Base-by-base conservation (phyloP, 2,797 vertebrate genomes). In the Poeciliopsis paucimaculata region DNA sequence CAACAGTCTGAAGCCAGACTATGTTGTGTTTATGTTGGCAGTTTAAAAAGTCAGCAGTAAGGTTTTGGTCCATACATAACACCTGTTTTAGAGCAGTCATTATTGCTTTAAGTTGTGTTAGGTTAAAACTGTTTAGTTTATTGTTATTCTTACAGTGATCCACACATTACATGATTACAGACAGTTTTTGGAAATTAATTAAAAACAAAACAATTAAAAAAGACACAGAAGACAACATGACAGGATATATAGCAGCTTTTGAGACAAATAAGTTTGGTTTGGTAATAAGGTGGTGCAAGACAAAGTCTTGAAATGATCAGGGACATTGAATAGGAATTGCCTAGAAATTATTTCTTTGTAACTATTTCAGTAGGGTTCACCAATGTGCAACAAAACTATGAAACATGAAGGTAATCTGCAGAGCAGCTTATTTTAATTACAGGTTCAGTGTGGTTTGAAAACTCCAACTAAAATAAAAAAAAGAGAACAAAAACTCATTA, bases 1-100 rank as follows among this genome's bases (percentile, higher is more conserved):
- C 80, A 80, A 36, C 60, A 45, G 16, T 28, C 51, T 62, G 53
- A 71, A 77, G 60, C 64, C 66, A 73, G 66, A 73, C 16, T 80
- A 60, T 60, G 15, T 76, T 70, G 72, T 64, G 28, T 62, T 75
- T 76, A 57, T 55, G 47, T 20, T 66, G 47, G 66, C 72, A 72
- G 72, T 47, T 34, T 47, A 53, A 20, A 77, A 76, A 76, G 66
- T 74, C 64, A 60, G 45, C 49, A 70, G 39, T 71, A 64, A 49
- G 41, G 20, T 5, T 10, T 68, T 45, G 12, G 60, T 64, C 36
- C 28, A 41, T 3, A 23, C 57, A 66, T 0, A 45, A 60, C n/a
- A 18, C 4, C 53, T 46, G 16, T 47, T 10, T 62, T 72, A 46
- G 16, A 2, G 53, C 23, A 34, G 28, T 12, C 62, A 36, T 36